Evolutionary conservation across 2,113 vertebrate species (phyloP).

Genomic region (Budorcas taxicolor): DNA sequence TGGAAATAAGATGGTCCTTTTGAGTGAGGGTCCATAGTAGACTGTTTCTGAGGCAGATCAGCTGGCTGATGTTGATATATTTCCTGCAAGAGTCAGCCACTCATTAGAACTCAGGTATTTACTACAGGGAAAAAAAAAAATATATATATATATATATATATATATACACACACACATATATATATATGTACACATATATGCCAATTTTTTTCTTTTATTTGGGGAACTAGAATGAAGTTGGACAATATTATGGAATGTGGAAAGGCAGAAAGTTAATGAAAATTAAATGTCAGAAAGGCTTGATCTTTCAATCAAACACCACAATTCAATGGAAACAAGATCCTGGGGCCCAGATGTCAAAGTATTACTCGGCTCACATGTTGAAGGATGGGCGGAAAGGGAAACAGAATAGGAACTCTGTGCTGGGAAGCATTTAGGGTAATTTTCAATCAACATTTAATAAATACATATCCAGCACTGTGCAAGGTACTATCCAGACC

Average conservation of each 20-base stretch:
- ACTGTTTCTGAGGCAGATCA: not conserved
- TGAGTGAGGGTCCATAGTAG: not conserved
- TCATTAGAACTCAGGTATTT: not conserved
- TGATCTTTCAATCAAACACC: not conserved
- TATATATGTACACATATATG: not conserved
- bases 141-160: not conserved
- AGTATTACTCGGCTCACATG: not conserved
- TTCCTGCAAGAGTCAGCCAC: not conserved
- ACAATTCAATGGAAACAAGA: not conserved
- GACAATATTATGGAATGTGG: not conserved
- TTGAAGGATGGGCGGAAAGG: not conserved
- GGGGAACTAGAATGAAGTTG: not conserved
- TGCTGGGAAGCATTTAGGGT: not conserved
- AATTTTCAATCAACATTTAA: not conserved
- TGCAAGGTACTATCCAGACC: not conserved
- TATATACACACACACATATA: not conserved
- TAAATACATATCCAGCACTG: not conserved
- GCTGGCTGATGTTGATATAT: not conserved
- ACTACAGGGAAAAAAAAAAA: not conserved
- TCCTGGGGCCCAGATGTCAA: not conserved
- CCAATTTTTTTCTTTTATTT: not conserved
- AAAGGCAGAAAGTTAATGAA: not conserved
- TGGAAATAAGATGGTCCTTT: not conserved
- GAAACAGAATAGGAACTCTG: not conserved
- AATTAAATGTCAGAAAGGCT: not conserved